Percentiles rank a stretch among this genome's conserved stretches.
Conservation (phyloP, 2,888 invertebrate species). For the Ormyrus pomaceus region DNA sequence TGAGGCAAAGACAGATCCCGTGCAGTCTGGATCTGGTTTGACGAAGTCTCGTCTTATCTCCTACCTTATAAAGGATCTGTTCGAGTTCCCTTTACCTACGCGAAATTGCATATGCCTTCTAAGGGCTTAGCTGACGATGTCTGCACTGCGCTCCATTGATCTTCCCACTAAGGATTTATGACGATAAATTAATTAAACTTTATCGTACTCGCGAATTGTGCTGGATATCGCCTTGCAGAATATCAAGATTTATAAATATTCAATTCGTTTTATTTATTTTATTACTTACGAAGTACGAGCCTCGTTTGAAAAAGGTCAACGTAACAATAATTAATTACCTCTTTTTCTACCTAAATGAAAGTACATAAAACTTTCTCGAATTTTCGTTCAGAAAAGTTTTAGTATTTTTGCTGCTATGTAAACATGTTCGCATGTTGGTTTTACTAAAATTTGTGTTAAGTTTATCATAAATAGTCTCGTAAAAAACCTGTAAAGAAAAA, state of each 20-base stretch:
- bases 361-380: too few relatives aligned
- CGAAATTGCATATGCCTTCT: slow-evolving; percentile 32
- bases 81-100: slow-evolving; percentile 8
- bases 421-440: too few relatives aligned
- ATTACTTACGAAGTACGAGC: too few relatives aligned
- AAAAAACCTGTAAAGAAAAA: neutral
- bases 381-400: too few relatives aligned
- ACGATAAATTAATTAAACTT: slow-evolving; percentile 35
- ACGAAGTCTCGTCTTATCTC: slow-evolving; percentile 8
- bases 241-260: too few relatives aligned
- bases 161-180: slow-evolving; percentile 8
- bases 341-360: too few relatives aligned
- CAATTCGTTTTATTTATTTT: too few relatives aligned
- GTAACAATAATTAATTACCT: too few relatives aligned
- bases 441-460: neutral
- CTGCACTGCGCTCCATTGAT: slow-evolving; percentile 15
- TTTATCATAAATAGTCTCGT: neutral
- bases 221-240: too few relatives aligned
- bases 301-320: too few relatives aligned
- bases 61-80: slow-evolving; percentile 9
- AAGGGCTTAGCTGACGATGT: slow-evolving; percentile 10
- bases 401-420: too few relatives aligned
- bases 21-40: slow-evolving; percentile 1
- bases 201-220: neutral
- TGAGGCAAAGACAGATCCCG: neutral